phyloP scores from a whole-genome alignment of 2,888 invertebrate species.

The Meliscaeva auricollis region DNA sequence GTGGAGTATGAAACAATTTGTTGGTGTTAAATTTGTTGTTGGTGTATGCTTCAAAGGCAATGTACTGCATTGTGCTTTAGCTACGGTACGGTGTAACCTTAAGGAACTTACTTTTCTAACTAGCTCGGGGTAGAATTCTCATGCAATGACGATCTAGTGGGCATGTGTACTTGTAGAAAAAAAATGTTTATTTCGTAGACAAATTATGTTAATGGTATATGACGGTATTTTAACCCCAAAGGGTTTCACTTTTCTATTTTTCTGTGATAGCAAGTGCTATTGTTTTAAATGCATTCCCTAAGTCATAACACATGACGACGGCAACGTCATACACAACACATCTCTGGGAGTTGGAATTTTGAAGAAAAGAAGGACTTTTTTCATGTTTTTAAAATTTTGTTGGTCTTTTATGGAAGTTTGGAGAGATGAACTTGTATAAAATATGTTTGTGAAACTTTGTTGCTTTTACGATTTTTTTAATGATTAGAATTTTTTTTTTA shows the following conservation, averaged over 20 bases:
- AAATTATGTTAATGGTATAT: constrained; percentile 33
- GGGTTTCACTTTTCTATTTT: constrained; percentile 4
- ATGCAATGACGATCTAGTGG: not conserved
- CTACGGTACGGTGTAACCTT: not conserved
- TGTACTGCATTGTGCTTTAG: constrained; percentile 18
- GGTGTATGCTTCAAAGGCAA: not conserved
- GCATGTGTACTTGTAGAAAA: constrained; percentile 3
- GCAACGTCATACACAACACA: not conserved
- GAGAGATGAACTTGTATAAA: not conserved
- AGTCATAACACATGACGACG: not conserved
- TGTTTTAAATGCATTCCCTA: constrained; percentile 12
- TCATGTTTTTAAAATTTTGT: not conserved
- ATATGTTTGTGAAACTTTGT: not conserved
- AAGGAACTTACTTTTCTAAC: not conserved
- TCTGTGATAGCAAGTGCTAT: constrained; percentile 6
- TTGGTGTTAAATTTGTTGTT: not conserved
- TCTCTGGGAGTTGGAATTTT: not conserved
- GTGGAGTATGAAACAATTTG: not conserved
- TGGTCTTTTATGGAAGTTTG: not conserved
- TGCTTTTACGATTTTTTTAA: not conserved
- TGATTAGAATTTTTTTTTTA: not conserved
- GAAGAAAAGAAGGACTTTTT: not conserved
- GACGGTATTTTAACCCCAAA: constrained; percentile 14
- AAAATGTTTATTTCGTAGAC: constrained; percentile 27
- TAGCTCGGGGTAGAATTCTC: constrained; percentile 1